Conservation (phyloP, 2,797 vertebrate species). For the Sebastes hopkinsi region DNA sequence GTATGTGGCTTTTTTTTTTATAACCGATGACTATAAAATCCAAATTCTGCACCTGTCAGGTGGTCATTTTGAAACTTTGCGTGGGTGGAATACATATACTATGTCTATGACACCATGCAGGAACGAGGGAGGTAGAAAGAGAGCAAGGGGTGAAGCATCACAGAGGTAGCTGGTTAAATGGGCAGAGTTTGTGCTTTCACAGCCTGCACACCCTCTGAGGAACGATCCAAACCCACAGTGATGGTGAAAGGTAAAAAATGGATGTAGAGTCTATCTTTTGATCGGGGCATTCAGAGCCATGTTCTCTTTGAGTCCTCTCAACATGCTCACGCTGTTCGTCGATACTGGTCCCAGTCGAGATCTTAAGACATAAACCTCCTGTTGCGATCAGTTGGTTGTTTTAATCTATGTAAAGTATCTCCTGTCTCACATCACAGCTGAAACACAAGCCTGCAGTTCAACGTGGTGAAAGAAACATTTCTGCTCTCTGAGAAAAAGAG, state of each 20-base stretch:
- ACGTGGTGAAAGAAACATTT: neutral
- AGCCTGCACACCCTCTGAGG: neutral
- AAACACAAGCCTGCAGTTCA: neutral
- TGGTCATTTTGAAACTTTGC: neutral
- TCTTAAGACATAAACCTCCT: conserved; percentile 12
- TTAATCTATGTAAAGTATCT: conserved; percentile 5
- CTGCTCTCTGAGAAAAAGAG: neutral
- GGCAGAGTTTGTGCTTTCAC: neutral
- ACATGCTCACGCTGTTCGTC: neutral
- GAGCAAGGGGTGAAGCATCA: neutral
- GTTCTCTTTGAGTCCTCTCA: neutral
- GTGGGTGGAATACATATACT: neutral
- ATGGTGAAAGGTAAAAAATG: neutral
- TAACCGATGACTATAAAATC: no score
- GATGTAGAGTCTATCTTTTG: neutral
- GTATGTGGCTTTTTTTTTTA: no score
- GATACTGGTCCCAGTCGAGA: neutral
- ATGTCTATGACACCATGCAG: neutral
- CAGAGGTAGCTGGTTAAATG: neutral
- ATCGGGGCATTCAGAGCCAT: neutral
- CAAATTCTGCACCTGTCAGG: no score
- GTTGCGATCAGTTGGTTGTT: conserved; percentile 17
- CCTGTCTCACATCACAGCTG: neutral
- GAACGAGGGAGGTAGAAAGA: neutral
- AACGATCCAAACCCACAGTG: neutral